These are phyloP conservation scores for Tethea ocularis DNA, from an alignment of 2,888 invertebrate species.

Conservation along the genomic window DNA sequence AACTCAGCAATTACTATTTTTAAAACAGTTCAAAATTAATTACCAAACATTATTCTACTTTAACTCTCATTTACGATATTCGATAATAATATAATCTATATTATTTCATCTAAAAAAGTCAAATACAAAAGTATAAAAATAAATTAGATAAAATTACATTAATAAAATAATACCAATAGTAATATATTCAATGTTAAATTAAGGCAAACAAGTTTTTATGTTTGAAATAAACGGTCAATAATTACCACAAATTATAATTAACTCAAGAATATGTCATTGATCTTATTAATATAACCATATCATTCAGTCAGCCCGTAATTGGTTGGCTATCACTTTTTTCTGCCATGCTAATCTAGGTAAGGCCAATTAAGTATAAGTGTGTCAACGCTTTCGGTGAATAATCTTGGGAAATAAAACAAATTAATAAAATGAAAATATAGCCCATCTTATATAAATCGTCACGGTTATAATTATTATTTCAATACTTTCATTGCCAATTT, in stretches of 20 bases:
- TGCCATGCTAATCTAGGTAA: not conserved
- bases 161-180: not conserved
- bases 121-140: too few relatives aligned
- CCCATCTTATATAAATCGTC: not conserved
- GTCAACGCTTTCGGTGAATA: not conserved
- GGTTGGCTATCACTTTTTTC: not conserved
- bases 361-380: not conserved
- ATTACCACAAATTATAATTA: not conserved
- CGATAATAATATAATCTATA: too few relatives aligned
- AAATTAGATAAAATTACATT: too few relatives aligned
- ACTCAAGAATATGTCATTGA: slow-evolving; percentile 2
- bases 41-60: too few relatives aligned
- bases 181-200: too few relatives aligned
- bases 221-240: not conserved
- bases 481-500: not conserved
- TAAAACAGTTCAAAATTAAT: too few relatives aligned
- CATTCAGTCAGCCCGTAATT: not conserved
- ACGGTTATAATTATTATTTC: not conserved
- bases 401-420: not conserved
- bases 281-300: slow-evolving; percentile 2
- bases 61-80: too few relatives aligned
- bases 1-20: too few relatives aligned
- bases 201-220: not conserved
- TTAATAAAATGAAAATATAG: not conserved
- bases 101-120: too few relatives aligned